phyloP scores from a whole-genome alignment of 2,797 vertebrate species.

The Balearica regulorum region DNA sequence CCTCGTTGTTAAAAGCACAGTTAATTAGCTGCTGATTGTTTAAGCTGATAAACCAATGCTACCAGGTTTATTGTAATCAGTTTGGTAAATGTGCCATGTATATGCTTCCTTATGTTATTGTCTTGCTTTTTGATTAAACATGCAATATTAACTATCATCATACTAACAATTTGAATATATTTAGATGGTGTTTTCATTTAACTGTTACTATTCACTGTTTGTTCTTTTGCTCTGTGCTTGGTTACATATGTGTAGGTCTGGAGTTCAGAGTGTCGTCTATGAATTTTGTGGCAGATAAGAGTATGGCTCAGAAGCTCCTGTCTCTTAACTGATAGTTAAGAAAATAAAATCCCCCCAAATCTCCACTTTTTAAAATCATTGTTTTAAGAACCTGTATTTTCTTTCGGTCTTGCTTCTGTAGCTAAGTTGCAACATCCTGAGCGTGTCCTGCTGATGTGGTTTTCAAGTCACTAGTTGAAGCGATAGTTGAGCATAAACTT shows the following conservation, averaged over 20 bases:
- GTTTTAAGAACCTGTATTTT: neutral
- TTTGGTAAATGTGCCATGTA: neutral
- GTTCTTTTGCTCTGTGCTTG: neutral
- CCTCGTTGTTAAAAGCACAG: constrained; percentile 10
- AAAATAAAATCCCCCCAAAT: neutral
- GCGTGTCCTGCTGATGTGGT: neutral
- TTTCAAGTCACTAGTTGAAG: neutral
- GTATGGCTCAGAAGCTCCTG: neutral
- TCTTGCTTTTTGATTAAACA: neutral
- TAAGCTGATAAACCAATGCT: constrained; percentile 40
- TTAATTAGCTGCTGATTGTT: constrained; percentile 53
- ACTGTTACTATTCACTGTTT: neutral
- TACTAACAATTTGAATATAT: rapidly evolving
- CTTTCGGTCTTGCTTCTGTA: neutral
- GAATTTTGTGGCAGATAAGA: neutral
- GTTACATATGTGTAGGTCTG: rapidly evolving
- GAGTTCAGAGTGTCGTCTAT: neutral
- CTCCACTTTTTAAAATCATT: neutral
- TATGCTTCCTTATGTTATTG: neutral
- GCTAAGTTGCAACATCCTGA: neutral
- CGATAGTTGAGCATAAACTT: neutral
- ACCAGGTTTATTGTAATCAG: neutral
- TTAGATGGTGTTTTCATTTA: neutral
- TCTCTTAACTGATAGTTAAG: neutral
- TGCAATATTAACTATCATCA: neutral